Conservation (phyloP, 2,888 invertebrate species). For the Tuberolachnus salignus region DNA sequence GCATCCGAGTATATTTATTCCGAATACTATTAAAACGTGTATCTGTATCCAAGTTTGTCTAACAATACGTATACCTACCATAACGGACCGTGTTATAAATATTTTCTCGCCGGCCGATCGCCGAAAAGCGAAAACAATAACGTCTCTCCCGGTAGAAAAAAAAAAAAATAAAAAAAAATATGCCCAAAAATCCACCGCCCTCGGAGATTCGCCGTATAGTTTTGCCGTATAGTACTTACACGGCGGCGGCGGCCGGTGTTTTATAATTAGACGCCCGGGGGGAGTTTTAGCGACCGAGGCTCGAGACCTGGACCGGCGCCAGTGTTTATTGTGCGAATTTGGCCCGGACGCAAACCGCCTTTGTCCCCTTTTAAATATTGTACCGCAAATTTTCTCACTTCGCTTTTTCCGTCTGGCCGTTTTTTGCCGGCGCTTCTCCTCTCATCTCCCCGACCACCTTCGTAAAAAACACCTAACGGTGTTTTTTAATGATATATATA, state of each 20-base stretch:
- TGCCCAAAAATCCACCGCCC: not conserved
- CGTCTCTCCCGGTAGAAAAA: conserved; percentile 2
- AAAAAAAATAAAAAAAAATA: no score
- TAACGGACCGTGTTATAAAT: no score
- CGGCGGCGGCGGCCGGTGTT: conserved; percentile 6
- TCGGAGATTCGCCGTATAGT: no score
- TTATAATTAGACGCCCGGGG: conserved; percentile 53
- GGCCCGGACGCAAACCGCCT: conserved; percentile 47
- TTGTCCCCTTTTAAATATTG: conserved; percentile 44
- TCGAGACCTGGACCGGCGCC: conserved; percentile 43
- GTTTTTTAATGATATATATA: no score
- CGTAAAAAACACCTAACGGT: not conserved
- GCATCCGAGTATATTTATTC: no score
- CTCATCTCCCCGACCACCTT: not conserved
- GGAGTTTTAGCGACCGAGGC: conserved; percentile 42
- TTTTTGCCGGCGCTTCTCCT: not conserved
- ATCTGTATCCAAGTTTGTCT: no score
- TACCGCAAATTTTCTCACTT: conserved; percentile 9
- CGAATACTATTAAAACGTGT: no score
- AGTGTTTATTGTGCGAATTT: conserved; percentile 50
- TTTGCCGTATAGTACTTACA: no score
- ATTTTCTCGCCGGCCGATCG: no score
- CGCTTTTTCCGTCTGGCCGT: not conserved
- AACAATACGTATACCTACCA: no score
- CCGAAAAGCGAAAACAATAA: no score